Base-by-base conservation (phyloP, 2,797 vertebrate genomes). In the Lophius americanus region DNA sequence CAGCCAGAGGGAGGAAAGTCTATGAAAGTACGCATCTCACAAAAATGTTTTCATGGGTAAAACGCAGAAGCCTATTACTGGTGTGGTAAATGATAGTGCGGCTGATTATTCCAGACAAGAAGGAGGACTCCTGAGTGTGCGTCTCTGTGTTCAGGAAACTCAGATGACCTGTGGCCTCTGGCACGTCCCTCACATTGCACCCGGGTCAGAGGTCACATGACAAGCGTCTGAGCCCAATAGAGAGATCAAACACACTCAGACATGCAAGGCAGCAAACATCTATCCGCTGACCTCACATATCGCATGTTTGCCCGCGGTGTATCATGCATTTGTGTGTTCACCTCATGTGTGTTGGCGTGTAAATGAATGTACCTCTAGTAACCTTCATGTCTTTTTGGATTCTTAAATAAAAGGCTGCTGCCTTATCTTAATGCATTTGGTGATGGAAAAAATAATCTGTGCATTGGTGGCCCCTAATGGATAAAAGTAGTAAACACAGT, bases 231-330 rank as follows among this genome's bases (percentile, higher is more conserved):
- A 84, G 82, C 80, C 55, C 57, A 73, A 91, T 81, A 82, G 82
- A 88, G 75, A 86, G 82, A 83, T 90, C 84, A 91, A 85, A 91
- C 86, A 83, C 78, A 85, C 84, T 81, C 72, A 56, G 72, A 68
- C 72, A 61, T 79, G 84, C 78, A 84, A 63, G 70, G 41, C 79
- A 83, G 79, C 79, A 71, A 55, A 60, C 35, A 66, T 35, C 6
- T 8, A 73, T 42, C 48, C 43, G 7, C 47, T 14, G 63, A 64
- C 42, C 44, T 52, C 6, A 41, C 14, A 8, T 48, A 41, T 54
- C 55, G 33, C 10, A 38, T 35, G 59, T 12, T 23, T 44, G 56
- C 64, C 65, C 23, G 51, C n/a, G 32, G 52, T 55, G 54, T 48
- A 8, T 4, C 9, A 14, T 38, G 12, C 12, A 36, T 68, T 51